A percentile compares a stretch with the other conserved stretches of the same genome.
Evolutionary conservation across 2,888 invertebrate species (phyloP).

Genomic region (Andrena praecox): DNA sequence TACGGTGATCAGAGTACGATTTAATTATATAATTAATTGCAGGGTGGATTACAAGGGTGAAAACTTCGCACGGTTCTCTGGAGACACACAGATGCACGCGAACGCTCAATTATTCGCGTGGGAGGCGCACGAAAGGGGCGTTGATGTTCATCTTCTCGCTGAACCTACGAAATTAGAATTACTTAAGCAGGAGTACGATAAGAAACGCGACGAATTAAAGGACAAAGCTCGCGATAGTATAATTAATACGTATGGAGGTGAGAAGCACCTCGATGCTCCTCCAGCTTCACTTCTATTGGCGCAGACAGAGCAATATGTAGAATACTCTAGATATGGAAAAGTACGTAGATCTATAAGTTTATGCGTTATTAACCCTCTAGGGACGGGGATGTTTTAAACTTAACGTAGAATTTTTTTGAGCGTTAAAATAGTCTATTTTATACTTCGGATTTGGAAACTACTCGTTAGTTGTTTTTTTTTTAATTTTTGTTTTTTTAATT

Average conservation of each 20-base stretch:
- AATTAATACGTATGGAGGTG: conserved; percentile 97
- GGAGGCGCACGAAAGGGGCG: conserved; percentile 97
- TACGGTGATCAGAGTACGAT: conserved; percentile 6
- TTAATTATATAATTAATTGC: conserved; percentile 61
- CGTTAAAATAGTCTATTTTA: no score
- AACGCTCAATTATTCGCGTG: conserved; percentile 98
- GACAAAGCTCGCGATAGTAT: conserved; percentile 93
- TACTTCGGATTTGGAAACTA: no score
- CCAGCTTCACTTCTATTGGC: conserved; percentile 95
- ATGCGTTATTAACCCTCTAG: no score
- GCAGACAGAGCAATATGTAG: conserved; percentile 98
- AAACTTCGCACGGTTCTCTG: conserved; percentile 97
- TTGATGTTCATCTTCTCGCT: conserved; percentile 97
- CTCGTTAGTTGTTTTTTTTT: no score
- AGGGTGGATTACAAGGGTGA: conserved; percentile 95
- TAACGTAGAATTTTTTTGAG: no score
- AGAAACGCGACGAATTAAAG: conserved; percentile 96
- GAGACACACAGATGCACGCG: conserved; percentile 96
- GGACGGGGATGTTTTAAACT: no score
- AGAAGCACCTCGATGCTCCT: conserved; percentile 95
- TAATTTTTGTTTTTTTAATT: no score
- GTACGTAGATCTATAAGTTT: conserved; percentile 80
- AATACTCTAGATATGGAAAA: conserved; percentile 97
- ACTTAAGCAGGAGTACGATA: conserved; percentile 94
- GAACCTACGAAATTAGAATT: conserved; percentile 99